A percentile compares a stretch with the other conserved stretches of the same genome.
These are phyloP conservation scores for Synaphobranchus kaupii DNA, from an alignment of 2,797 vertebrate genomes.

Conservation along the genomic window DNA sequence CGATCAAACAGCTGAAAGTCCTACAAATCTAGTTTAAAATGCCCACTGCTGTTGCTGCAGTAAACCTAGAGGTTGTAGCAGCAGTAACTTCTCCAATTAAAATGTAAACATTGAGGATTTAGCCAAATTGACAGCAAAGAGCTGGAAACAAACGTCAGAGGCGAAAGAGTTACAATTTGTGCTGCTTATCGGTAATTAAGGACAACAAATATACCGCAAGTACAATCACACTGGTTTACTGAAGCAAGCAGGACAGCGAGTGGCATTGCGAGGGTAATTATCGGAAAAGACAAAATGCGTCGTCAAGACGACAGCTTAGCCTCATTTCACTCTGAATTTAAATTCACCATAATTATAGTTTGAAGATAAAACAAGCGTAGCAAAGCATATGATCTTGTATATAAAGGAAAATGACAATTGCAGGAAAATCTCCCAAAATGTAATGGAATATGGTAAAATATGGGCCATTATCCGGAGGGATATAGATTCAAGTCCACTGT, in stretches of 20 bases:
- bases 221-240: conserved; percentile 30
- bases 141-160: background rate
- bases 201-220: conserved; percentile 30
- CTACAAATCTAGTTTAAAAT: background rate
- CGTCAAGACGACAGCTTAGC: conserved; percentile 31
- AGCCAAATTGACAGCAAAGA: background rate
- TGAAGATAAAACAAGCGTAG: background rate
- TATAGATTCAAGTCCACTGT: background rate
- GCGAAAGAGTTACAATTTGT: conserved; percentile 15
- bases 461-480: background rate
- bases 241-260: conserved; percentile 18
- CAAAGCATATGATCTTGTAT: background rate
- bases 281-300: conserved; percentile 28
- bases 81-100: conserved; percentile 1
- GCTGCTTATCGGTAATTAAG: conserved; percentile 32
- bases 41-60: background rate
- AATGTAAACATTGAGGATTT: conserved; percentile 25
- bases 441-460: background rate
- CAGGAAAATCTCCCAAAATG: background rate
- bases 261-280: conserved; percentile 34
- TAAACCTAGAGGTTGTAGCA: too few species aligned
- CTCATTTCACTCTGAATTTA: conserved; percentile 30
- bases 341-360: conserved; percentile 3
- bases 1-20: background rate
- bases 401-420: background rate